Evolutionary conservation across 2,888 invertebrate species (phyloP), one percentile per base, ranked within the genome.

Genomic region (Apamea epomidion): DNA sequence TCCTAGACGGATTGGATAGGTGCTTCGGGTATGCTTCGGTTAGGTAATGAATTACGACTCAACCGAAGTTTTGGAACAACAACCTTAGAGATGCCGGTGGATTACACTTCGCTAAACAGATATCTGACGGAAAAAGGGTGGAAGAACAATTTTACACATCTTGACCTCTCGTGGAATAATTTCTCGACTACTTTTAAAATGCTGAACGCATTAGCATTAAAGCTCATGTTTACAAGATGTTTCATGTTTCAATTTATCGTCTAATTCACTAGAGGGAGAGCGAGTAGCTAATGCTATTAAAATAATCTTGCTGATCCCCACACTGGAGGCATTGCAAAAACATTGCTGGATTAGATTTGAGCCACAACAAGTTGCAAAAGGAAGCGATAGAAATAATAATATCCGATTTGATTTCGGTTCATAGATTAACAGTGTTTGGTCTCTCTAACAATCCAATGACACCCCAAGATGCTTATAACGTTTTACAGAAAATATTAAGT

Each of bases 361-460:
- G 92, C 75, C 88, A 92, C 75, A 94, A 94, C 68, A 89, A 87
- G 87, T 88, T 94, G 6, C 62, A 85, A 76, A 90, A 87, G 10
- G 89, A 92, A 76, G 84, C 91, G 2, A 83, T 93, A 62, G 32
- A 67, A 7, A 74, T 88, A 42, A 90, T 94, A 21, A 54, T 82
- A n/a, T 12, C 80, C 6, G 84, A 81, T 76, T 82, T 94, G 42
- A 45, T 77, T 2, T 89, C 87, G 73, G 92, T 93, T 45, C 91
- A 90, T 62, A 92, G 90, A 64, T 80, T 94, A 18, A 48, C 45
- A 14, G 91, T 90, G 25, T 87, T 94, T 8, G 89, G 93, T 84
- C 82, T 94, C n/a, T 94, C 94, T 0, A 91, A 62, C 60, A 94
- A 94, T 76, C 94, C 94, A 21, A 69, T 94, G 80, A 81, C 87